Conservation (phyloP, 2,113 vertebrate species). For the Protobothrops flavoviridis region DNA sequence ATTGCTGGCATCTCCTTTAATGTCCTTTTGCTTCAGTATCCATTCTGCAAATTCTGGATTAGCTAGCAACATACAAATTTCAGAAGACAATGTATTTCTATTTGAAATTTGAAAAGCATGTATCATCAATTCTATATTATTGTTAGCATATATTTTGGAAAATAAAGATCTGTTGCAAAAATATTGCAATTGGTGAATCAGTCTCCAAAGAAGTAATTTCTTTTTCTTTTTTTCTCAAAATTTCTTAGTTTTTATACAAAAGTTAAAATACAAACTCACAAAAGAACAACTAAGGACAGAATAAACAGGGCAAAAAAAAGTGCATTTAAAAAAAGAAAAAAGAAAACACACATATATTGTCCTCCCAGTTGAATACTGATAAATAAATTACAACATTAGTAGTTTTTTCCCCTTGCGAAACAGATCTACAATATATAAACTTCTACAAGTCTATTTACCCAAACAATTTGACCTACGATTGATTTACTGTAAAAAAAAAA, state of each 20-base stretch:
- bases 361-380: not conserved
- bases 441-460: not conserved
- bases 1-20: not conserved
- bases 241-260: not conserved
- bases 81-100: not conserved
- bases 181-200: not conserved
- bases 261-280: not conserved
- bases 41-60: not conserved
- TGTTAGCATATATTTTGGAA: not conserved
- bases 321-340: not conserved
- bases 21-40: not conserved
- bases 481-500: not conserved
- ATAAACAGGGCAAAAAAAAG: not conserved
- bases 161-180: not conserved
- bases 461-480: not conserved
- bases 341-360: not conserved
- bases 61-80: not conserved
- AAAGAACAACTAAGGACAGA: not conserved
- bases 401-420: not conserved
- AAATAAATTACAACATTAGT: too few species aligned
- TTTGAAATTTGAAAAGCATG: not conserved
- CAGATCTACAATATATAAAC: not conserved
- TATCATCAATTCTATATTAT: not conserved
- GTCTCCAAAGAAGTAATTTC: not conserved
- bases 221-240: not conserved